These are phyloP conservation scores for Ibidorhyncha struthersii DNA, from an alignment of 2,113 vertebrate species.

Conservation along the genomic window DNA sequence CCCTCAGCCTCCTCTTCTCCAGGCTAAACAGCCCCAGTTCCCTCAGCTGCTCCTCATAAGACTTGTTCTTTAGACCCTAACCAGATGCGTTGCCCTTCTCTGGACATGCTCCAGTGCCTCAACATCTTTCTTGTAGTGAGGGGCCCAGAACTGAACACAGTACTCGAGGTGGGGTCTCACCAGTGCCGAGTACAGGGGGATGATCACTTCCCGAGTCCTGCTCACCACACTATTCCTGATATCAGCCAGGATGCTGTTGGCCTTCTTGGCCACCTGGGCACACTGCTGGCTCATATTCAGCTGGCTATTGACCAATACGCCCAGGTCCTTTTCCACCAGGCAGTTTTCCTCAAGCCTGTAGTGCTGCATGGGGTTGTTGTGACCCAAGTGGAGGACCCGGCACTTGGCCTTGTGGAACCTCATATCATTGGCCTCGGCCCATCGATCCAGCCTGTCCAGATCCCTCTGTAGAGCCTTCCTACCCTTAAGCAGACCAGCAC, in stretches of 20 bases:
- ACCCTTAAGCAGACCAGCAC: not conserved
- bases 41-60: not conserved
- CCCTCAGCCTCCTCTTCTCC: not conserved
- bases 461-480: not conserved
- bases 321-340: not conserved
- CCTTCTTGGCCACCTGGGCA: not conserved
- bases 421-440: fast-evolving
- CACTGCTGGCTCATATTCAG: not conserved
- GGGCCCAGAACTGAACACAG: not conserved
- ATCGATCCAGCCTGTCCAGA: not conserved
- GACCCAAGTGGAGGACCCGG: fast-evolving
- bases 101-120: not conserved
- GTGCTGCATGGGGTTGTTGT: fast-evolving
- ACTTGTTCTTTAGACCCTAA: not conserved
- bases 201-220: not conserved
- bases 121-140: not conserved
- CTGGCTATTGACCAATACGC: not conserved
- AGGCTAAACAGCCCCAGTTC: not conserved
- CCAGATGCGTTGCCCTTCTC: not conserved
- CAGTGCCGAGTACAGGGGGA: not conserved
- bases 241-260: not conserved
- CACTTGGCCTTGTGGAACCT: not conserved
- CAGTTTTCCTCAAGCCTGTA: not conserved
- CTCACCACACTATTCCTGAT: not conserved
- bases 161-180: not conserved